Evolutionary conservation across 2,797 vertebrate species (phyloP).

Genomic region (Pangasius larnaudii): DNA sequence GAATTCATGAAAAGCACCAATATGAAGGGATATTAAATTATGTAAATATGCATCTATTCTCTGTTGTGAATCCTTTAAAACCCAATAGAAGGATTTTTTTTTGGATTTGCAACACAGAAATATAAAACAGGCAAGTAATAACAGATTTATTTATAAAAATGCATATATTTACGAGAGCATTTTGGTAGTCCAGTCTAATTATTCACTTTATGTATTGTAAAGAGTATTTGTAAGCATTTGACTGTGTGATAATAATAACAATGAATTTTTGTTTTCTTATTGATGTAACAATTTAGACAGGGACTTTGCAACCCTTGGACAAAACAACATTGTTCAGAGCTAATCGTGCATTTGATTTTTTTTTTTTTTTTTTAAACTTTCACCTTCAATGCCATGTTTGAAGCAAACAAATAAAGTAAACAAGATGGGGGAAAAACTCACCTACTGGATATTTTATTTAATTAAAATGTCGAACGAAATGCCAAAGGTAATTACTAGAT

Average conservation of each 20-base stretch:
- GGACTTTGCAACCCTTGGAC: conserved; percentile 60
- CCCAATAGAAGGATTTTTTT: background rate
- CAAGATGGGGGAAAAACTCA: conserved; percentile 33
- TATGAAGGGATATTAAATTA: conserved; percentile 54
- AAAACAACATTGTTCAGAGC: conserved; percentile 61
- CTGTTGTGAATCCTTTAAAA: conserved; percentile 51
- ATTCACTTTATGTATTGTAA: conserved; percentile 69
- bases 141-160: conserved; percentile 50
- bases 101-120: conserved; percentile 28
- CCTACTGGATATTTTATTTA: conserved; percentile 18
- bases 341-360: conserved; percentile 61
- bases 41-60: conserved; percentile 65
- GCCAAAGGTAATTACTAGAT: background rate
- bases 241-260: conserved; percentile 70
- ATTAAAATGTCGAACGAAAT: background rate
- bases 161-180: conserved; percentile 54
- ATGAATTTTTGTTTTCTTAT: conserved; percentile 60
- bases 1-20: conserved; percentile 67
- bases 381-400: conserved; percentile 64
- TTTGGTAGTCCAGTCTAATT: conserved; percentile 66
- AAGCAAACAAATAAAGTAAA: conserved; percentile 59
- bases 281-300: conserved; percentile 70
- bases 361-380: conserved; percentile 65
- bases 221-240: conserved; percentile 68
- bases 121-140: conserved; percentile 44